Evolutionary conservation across 53 echinoderm and acorn worm genomes (phyloP).

Genomic region (Stichopus horrens): DNA sequence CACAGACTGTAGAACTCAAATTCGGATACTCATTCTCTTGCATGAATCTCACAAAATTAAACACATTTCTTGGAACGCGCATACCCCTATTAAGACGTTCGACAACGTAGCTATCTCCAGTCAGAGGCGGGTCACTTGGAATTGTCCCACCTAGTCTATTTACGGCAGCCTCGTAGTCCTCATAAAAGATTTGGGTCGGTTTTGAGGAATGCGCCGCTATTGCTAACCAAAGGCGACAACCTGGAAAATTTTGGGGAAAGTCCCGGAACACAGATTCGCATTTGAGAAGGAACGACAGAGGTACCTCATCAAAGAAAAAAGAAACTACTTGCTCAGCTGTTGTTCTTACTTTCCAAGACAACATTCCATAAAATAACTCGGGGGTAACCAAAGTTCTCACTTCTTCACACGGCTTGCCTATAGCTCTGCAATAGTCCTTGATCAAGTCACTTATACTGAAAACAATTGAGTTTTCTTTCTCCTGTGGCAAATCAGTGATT

Average conservation of each 20-base stretch:
- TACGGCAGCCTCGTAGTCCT: not conserved
- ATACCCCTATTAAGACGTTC: not conserved
- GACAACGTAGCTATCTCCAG: not conserved
- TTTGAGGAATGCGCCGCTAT: slow-evolving; percentile 11
- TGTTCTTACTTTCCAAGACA: not conserved
- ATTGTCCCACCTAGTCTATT: not conserved
- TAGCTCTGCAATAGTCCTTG: not conserved
- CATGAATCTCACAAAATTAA: not conserved
- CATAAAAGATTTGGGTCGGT: slow-evolving; percentile 3
- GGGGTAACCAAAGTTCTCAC: slow-evolving; percentile 6
- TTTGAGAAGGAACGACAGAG: not conserved
- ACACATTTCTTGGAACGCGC: slow-evolving; percentile 23
- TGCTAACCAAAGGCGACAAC: not conserved
- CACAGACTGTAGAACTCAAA: not conserved
- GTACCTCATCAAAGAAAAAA: slow-evolving; percentile 30
- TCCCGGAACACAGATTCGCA: slow-evolving; percentile 6
- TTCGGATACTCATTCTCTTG: not conserved
- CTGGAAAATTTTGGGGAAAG: not conserved
- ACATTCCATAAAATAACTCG: not conserved
- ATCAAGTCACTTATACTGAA: not conserved
- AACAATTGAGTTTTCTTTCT: not conserved
- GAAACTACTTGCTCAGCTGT: not conserved
- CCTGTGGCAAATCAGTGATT: not conserved
- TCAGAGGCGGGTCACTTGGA: too few species aligned
- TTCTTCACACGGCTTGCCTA: not conserved